Conservation (phyloP, 2,113 vertebrate species). For the Brienomyrus brachyistius region DNA sequence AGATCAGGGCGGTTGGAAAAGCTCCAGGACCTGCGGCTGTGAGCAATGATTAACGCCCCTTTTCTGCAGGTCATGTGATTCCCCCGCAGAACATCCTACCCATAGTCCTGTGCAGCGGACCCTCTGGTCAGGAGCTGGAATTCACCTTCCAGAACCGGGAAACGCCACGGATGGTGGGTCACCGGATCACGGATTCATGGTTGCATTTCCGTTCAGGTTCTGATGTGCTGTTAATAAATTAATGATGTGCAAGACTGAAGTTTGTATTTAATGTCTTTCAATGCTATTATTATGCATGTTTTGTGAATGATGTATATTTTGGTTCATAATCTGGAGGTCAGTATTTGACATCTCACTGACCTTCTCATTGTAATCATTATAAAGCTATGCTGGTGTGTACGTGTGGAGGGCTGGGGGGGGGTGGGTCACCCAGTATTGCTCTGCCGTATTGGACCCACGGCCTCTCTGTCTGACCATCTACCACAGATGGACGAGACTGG, state of each 20-base stretch:
- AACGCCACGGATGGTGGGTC: conserved; percentile 50
- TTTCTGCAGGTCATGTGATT: conserved; percentile 80
- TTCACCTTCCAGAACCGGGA: conserved; percentile 87
- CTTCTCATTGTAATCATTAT: neutral
- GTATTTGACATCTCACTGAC: neutral
- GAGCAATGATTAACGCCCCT: neutral
- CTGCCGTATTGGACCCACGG: neutral
- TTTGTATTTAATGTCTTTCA: neutral
- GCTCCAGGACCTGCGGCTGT: neutral
- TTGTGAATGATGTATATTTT: neutral
- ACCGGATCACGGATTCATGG: too few species aligned
- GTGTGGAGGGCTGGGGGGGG: neutral
- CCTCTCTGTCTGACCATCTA: neutral
- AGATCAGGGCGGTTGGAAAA: neutral
- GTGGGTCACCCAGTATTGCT: neutral
- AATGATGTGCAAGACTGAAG: neutral
- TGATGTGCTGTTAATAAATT: neutral
- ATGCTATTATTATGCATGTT: neutral
- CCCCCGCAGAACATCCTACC: conserved; percentile 87
- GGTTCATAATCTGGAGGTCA: neutral
- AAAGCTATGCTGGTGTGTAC: neutral
- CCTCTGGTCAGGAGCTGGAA: conserved; percentile 83
- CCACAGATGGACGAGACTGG: conserved; percentile 85
- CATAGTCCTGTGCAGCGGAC: conserved; percentile 76
- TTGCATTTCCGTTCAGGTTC: neutral